Evolutionary conservation across 2,888 invertebrate genomes (phyloP).

Genomic region (Sabatieria punctata): DNA sequence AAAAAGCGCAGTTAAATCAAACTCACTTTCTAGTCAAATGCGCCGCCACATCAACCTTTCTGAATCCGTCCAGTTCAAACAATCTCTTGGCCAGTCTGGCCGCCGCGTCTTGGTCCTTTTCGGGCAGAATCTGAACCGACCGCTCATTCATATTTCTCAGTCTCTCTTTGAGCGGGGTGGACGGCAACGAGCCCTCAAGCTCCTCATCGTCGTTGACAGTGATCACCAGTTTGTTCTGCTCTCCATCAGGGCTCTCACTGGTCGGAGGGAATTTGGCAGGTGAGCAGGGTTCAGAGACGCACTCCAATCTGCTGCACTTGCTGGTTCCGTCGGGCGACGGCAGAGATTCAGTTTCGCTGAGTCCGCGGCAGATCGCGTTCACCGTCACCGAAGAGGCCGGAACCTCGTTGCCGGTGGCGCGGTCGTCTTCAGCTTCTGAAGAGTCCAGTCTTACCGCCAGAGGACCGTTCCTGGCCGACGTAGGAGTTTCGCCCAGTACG

Average conservation of each 20-base stretch:
- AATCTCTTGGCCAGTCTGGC: slow-evolving; percentile 81
- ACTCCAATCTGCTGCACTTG: too few species aligned
- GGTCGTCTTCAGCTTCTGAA: too few species aligned
- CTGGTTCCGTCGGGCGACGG: too few species aligned
- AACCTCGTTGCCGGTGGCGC: not conserved
- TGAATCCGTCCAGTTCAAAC: slow-evolving; percentile 84
- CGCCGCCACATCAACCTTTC: slow-evolving; percentile 84
- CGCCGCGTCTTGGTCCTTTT: too few species aligned
- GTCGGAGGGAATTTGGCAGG: not conserved
- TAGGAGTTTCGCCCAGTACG: not conserved
- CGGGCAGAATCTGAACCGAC: too few species aligned
- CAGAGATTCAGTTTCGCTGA: not conserved
- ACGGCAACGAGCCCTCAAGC: not conserved
- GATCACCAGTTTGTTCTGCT: too few species aligned
- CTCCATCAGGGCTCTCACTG: too few species aligned
- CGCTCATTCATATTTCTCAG: too few species aligned
- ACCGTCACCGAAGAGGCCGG: slow-evolving; percentile 11
- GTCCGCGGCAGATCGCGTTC: slow-evolving; percentile 7
- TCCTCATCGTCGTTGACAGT: too few species aligned
- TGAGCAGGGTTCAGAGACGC: slow-evolving; percentile 3
- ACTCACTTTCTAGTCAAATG: slow-evolving; percentile 87
- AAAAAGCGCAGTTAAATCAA: too few species aligned
- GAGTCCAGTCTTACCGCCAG: too few species aligned
- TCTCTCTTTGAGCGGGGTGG: not conserved
- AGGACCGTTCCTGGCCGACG: too few species aligned